A percentile compares a stretch with the other conserved stretches of the same genome.
phyloP scores from a whole-genome alignment of 2,113 vertebrate genomes.

The Brachionichthys hirsutus region DNA sequence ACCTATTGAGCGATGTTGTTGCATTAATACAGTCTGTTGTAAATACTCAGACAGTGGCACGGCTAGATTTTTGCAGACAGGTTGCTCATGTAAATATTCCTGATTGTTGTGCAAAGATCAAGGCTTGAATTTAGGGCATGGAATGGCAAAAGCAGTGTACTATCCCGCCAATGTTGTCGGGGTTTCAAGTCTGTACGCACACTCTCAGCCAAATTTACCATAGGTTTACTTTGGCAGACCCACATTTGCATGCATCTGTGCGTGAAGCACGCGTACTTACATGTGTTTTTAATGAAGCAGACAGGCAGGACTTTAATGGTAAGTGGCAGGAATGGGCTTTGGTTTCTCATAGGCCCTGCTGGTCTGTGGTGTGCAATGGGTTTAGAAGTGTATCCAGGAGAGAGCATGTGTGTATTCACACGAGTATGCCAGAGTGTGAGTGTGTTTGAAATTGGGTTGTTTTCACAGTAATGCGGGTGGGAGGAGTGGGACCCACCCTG shows the following conservation, averaged over 20 bases:
- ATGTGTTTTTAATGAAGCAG: conserved; percentile 75
- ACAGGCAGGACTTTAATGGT: conserved; percentile 66
- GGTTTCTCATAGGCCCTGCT: conserved; percentile 68
- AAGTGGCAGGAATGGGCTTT: conserved; percentile 71
- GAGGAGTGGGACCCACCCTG: conserved; percentile 71
- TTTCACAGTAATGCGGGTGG: conserved; percentile 72
- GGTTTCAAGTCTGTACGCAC: conserved; percentile 44
- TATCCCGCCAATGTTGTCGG: conserved; percentile 37
- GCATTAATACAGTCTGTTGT: conserved; percentile 21
- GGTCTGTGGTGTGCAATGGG: conserved; percentile 55
- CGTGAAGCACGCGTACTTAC: conserved; percentile 37
- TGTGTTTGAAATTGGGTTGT: conserved; percentile 74
- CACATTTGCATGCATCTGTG: conserved; percentile 59
- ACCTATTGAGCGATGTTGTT: conserved; percentile 3
- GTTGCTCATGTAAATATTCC: conserved; percentile 33
- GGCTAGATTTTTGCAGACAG: conserved; percentile 12
- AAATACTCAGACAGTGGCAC: conserved; percentile 26
- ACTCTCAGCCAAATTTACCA: conserved; percentile 60
- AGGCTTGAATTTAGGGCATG: conserved; percentile 20
- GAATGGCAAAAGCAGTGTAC: conserved; percentile 35
- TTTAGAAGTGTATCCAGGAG: conserved; percentile 61
- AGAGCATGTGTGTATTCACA: conserved; percentile 60
- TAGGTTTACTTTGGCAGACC: conserved; percentile 32
- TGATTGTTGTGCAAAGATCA: conserved; percentile 42
- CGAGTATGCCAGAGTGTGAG: conserved; percentile 58